Conservation (phyloP, 1,140 invertebrate genomes). For the Meloidogyne floridensis region DNA sequence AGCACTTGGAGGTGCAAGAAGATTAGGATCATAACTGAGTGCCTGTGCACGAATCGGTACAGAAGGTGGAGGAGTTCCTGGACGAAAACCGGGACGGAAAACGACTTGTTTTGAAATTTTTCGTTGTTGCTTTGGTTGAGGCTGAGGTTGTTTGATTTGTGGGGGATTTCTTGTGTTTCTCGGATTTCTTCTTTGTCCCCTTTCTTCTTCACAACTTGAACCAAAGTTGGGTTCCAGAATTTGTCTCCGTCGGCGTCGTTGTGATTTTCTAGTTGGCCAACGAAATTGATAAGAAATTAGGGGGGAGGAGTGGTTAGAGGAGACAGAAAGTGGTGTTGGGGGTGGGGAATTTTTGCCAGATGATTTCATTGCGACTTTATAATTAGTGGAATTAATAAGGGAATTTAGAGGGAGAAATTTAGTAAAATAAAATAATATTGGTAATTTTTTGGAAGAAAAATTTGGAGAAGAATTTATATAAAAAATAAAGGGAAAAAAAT, state of each 20-base stretch:
- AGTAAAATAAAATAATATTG: no score
- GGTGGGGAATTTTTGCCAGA: not conserved
- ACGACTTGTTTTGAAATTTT: not conserved
- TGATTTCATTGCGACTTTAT: not conserved
- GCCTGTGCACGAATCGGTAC: conserved; percentile 5
- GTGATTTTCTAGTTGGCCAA: not conserved
- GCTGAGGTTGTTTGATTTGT: not conserved
- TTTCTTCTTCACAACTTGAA: not conserved
- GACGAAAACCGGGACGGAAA: conserved; percentile 14
- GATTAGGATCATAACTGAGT: conserved; percentile 19
- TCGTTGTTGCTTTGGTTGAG: not conserved
- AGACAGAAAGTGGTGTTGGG: not conserved
- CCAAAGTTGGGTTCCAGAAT: not conserved
- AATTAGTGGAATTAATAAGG: not conserved
- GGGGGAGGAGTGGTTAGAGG: not conserved
- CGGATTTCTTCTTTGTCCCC: not conserved
- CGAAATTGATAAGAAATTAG: conserved; percentile 4
- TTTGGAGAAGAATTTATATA: no score
- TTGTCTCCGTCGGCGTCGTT: not conserved
- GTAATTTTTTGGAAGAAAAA: no score
- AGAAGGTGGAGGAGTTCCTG: conserved; percentile 19
- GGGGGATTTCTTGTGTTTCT: not conserved
- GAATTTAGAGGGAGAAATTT: no score
- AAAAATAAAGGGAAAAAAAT: no score
- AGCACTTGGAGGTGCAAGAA: conserved; percentile 15